A percentile compares a stretch with the other conserved stretches of the same genome.
These are phyloP conservation scores for Phalanger gymnotis DNA, from an alignment of 2,797 vertebrate species.

Conservation along the genomic window DNA sequence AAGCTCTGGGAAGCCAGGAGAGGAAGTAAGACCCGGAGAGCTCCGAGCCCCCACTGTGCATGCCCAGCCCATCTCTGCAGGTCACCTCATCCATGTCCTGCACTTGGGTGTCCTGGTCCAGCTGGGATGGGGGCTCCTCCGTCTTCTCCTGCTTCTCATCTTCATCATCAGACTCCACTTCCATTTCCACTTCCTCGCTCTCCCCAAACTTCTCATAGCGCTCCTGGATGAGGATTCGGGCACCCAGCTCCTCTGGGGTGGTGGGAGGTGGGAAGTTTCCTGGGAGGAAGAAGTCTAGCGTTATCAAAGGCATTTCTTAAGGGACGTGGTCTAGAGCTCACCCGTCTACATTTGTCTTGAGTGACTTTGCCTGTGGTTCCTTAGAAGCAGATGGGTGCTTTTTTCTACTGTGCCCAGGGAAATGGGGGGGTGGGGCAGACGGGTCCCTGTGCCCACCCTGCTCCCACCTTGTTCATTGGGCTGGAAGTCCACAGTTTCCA, in stretches of 20 bases:
- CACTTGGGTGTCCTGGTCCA: constrained; percentile 98
- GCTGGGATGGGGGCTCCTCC: constrained; percentile 89
- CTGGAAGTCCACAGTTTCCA: constrained; percentile 99
- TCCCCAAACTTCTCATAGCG: constrained; percentile 99
- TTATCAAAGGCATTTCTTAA: background rate
- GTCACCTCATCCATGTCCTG: constrained; percentile 99
- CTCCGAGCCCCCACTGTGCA: too few relatives aligned
- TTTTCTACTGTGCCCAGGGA: background rate
- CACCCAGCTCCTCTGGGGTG: constrained; percentile 96
- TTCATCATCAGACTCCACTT: constrained; percentile 98
- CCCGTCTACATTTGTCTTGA: background rate
- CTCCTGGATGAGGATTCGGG: constrained; percentile 98
- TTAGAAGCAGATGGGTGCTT: background rate
- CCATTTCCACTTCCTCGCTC: constrained; percentile 99
- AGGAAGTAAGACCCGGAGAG: background rate
- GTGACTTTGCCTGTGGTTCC: background rate
- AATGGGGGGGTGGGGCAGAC: background rate
- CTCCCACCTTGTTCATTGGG: constrained; percentile 95
- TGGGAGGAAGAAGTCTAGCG: constrained; percentile 66
- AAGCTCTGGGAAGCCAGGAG: constrained; percentile 19
- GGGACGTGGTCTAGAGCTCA: background rate
- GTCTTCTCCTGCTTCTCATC: constrained; percentile 91
- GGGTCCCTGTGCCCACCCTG: constrained; percentile 82
- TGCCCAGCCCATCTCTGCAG: background rate
- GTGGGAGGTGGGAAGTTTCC: constrained; percentile 99